phyloP scores from a whole-genome alignment of 2,888 invertebrate genomes.

The Boloria euphrosyne region DNA sequence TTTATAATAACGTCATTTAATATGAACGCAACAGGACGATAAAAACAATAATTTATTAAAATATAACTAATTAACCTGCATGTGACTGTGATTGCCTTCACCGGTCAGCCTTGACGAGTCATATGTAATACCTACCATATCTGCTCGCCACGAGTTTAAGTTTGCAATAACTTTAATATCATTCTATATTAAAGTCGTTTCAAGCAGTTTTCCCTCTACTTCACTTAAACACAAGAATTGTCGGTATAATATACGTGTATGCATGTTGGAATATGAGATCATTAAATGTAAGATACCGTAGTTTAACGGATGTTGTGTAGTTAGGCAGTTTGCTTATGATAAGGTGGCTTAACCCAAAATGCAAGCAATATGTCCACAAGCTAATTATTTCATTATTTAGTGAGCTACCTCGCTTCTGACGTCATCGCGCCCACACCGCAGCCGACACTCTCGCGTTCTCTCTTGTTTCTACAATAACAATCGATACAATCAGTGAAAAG shows the following conservation, averaged over 20 bases:
- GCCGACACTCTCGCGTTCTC: conserved; percentile 17
- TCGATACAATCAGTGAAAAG: conserved; percentile 36
- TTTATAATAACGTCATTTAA: not conserved
- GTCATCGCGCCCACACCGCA: conserved; percentile 62
- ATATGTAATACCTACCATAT: conserved; percentile 27
- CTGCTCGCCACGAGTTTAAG: not conserved
- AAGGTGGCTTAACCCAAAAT: conserved; percentile 29
- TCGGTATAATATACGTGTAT: too few species aligned
- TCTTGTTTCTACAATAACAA: conserved; percentile 19
- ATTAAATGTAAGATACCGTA: not conserved
- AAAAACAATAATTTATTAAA: not conserved
- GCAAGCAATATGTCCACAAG: conserved; percentile 28
- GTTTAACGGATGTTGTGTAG: not conserved
- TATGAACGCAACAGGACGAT: not conserved
- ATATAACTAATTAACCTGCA: not conserved
- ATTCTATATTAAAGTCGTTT: not conserved
- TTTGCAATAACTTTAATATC: not conserved
- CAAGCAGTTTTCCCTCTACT: too few species aligned
- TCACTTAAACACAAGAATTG: too few species aligned
- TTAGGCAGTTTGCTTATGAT: conserved; percentile 9
- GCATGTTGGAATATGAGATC: not conserved
- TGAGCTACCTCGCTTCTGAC: conserved; percentile 49
- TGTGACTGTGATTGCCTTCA: not conserved
- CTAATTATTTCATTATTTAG: conserved; percentile 48
- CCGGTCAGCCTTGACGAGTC: conserved; percentile 18